phyloP scores from a whole-genome alignment of 2,113 vertebrate genomes.

The Sterna hirundo region DNA sequence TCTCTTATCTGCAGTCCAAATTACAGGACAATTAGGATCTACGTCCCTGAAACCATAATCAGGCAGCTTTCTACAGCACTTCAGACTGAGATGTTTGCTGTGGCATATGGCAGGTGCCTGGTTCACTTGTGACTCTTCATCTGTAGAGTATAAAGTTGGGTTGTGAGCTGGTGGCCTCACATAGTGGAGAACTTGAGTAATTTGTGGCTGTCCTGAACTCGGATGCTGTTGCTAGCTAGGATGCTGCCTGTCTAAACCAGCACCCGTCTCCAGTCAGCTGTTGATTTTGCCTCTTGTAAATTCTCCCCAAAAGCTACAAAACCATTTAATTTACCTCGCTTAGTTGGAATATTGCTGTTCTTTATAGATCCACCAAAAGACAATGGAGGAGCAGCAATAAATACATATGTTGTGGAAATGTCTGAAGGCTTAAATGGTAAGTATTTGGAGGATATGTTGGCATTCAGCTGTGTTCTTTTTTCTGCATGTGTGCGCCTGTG shows the following conservation, averaged over 20 bases:
- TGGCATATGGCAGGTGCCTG: neutral
- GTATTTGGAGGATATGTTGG: neutral
- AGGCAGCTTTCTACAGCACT: neutral
- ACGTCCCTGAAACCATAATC: neutral
- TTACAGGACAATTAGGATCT: neutral
- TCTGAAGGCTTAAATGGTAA: constrained; percentile 87
- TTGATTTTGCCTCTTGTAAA: neutral
- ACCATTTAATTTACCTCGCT: neutral
- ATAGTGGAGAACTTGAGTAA: neutral
- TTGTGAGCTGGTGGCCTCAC: neutral
- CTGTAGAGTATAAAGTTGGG: neutral
- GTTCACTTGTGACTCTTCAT: neutral
- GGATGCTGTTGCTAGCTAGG: neutral
- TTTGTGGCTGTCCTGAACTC: neutral
- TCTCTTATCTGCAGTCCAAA: neutral
- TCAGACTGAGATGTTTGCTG: neutral
- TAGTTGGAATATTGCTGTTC: neutral
- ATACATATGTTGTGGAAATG: constrained; percentile 89
- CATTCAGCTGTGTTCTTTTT: neutral
- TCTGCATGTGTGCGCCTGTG: neutral
- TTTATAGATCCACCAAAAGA: constrained; percentile 90
- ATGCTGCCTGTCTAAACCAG: neutral
- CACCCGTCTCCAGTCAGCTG: neutral
- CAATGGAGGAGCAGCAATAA: constrained; percentile 87
- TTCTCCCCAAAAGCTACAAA: neutral